phyloP scores from a whole-genome alignment of 2,113 vertebrate genomes.

The Pundamilia nyererei region DNA sequence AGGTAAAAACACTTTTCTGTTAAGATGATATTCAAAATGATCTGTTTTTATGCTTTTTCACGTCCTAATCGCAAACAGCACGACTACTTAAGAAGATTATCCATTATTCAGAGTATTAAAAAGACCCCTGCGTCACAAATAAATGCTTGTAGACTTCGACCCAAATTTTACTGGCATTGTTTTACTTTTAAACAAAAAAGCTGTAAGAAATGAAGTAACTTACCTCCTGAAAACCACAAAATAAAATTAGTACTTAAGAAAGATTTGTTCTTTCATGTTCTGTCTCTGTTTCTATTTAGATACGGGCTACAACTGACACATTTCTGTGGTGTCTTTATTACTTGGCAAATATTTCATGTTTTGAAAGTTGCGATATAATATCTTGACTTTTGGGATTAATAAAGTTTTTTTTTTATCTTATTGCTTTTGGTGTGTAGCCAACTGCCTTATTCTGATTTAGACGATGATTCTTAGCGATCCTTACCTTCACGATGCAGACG shows the following conservation, averaged over 20 bases:
- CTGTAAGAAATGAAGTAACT: background rate
- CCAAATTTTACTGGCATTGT: background rate
- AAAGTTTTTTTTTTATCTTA: background rate
- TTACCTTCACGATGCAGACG: background rate
- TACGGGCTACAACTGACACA: rapidly evolving
- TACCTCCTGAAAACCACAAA: background rate
- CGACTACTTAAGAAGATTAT: background rate
- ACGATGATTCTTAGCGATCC: rapidly evolving
- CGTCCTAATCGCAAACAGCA: slow-evolving; percentile 1
- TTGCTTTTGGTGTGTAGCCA: background rate
- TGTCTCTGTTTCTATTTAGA: background rate
- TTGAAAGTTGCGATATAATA: background rate
- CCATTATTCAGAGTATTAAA: background rate
- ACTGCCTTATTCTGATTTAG: background rate
- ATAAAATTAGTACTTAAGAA: background rate
- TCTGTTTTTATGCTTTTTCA: background rate
- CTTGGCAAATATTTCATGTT: background rate
- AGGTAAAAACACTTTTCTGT: slow-evolving; percentile 8
- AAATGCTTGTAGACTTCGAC: background rate
- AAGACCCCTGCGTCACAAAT: background rate
- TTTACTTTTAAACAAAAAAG: background rate
- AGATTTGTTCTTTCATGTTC: background rate
- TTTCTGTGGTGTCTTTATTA: background rate
- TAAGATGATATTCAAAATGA: background rate
- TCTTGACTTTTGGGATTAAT: background rate